Evolutionary conservation across 1,140 invertebrate species (phyloP).

Genomic region (Drosophila arizonae): DNA sequence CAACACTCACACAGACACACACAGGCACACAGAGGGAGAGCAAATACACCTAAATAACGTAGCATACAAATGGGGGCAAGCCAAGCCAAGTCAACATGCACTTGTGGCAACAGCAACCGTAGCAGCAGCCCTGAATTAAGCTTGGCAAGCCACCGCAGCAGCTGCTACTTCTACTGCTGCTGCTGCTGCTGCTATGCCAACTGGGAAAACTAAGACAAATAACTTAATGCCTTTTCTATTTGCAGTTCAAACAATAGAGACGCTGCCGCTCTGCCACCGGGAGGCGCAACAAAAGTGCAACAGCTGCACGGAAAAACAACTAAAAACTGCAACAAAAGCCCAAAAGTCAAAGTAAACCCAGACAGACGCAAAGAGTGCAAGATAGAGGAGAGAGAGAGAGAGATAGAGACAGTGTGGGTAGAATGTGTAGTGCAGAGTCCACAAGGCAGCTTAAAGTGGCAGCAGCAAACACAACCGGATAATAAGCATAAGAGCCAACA

Average conservation of each 20-base stretch:
- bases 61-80: conserved; percentile 75
- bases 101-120: conserved; percentile 33
- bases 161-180: background rate
- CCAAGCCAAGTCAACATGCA: conserved; percentile 69
- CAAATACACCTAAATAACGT: conserved; percentile 65
- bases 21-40: conserved; percentile 30
- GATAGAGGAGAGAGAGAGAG: conserved; percentile 13
- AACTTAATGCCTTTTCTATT: conserved; percentile 77
- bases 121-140: conserved; percentile 39
- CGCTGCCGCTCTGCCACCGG: conserved; percentile 9
- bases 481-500: conserved; percentile 62
- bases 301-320: conserved; percentile 56
- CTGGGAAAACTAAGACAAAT: conserved; percentile 73
- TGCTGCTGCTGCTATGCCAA: conserved; percentile 28
- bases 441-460: conserved; percentile 74
- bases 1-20: conserved; percentile 23
- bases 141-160: conserved; percentile 17
- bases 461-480: conserved; percentile 63
- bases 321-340: conserved; percentile 42
- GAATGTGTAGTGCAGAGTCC: conserved; percentile 73
- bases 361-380: conserved; percentile 13
- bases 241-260: conserved; percentile 71
- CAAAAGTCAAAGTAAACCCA: conserved; percentile 47
- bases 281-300: conserved; percentile 70
- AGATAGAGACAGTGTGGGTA: conserved; percentile 40